phyloP scores from a whole-genome alignment of 2,797 vertebrate species.

The Falco naumanni region DNA sequence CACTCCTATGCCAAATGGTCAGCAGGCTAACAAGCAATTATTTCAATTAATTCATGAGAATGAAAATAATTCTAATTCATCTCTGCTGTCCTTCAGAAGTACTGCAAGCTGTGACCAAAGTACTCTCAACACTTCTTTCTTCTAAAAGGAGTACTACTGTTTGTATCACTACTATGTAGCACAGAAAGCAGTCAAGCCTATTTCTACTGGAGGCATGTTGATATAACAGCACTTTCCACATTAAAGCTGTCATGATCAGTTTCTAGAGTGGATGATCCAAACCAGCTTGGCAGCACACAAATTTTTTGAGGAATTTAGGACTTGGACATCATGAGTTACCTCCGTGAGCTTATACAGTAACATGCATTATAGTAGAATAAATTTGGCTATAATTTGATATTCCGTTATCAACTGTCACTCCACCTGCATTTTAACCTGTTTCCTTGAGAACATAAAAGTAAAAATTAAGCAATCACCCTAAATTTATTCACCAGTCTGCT shows the following conservation, averaged over 20 bases:
- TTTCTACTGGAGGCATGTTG: neutral
- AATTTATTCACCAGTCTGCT: neutral
- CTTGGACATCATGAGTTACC: neutral
- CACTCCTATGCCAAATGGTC: conserved; percentile 19
- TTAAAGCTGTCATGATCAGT: neutral
- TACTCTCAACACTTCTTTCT: neutral
- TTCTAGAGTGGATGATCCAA: neutral
- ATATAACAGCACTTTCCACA: neutral
- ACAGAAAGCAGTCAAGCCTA: neutral
- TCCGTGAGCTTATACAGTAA: neutral
- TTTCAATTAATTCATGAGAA: conserved; percentile 50
- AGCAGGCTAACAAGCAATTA: conserved; percentile 43
- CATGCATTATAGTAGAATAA: neutral
- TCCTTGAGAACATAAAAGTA: neutral
- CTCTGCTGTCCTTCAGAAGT: conserved; percentile 57
- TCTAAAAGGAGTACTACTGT: neutral
- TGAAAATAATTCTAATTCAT: conserved; percentile 30
- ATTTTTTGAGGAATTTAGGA: neutral
- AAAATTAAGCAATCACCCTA: neutral
- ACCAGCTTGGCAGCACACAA: neutral
- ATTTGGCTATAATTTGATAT: neutral
- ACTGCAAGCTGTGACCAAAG: conserved; percentile 13
- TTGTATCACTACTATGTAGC: neutral
- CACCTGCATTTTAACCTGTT: neutral
- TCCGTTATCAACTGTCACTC: neutral